Evolutionary conservation across 30 jellyfish, hydroid and myxozoan genomes (phyloP), one percentile per base, ranked within the genome.

Genomic region (Cassiopea xamachana): DNA sequence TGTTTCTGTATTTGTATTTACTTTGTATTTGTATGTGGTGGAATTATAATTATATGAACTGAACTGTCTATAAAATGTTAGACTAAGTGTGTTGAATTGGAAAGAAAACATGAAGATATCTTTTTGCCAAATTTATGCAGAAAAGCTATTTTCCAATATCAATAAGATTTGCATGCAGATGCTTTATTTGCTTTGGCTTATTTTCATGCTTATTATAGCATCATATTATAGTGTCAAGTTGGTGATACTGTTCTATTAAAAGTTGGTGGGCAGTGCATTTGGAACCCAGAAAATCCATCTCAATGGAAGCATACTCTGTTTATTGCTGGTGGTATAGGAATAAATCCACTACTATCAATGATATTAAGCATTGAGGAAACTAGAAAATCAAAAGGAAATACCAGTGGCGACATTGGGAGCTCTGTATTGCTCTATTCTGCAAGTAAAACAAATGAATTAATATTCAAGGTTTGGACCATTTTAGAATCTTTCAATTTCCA

Each of bases 261-360:
- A 73, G 97, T 84, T 70, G 99, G 99, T 51, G 99, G 99, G 2
- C 87, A 87, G 5, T 89, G 96, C 79, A 62, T 58, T 60, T 82
- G 92, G 91, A 87, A 85, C 67, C 85, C 91, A 1, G 13, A 10
- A 6, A 79, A 18, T 9, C 46, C 67, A 48, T 27, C 49, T 39
- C 17, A 43, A 27, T 61, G 44, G 51, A 90, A 83, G 70, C 72
- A 76, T 48, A 76, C 90, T 0, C 79, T 95, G 45, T 90, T 95
- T 60, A 79, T 95, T 15, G 99, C 98, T 75, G 99, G 97, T 51
- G 99, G 99, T 0, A 97, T 95, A 55, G 99, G 99, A 19, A 88
- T 95, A 17, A 95, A 95, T 73, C 99, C 99, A 19, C 75, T 95
- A 14, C 89, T 79, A 48, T 95, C 99, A 9, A 91, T 95, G 48